Base-by-base conservation (phyloP, 2,888 invertebrate species). In the Pherbina coryleti region DNA sequence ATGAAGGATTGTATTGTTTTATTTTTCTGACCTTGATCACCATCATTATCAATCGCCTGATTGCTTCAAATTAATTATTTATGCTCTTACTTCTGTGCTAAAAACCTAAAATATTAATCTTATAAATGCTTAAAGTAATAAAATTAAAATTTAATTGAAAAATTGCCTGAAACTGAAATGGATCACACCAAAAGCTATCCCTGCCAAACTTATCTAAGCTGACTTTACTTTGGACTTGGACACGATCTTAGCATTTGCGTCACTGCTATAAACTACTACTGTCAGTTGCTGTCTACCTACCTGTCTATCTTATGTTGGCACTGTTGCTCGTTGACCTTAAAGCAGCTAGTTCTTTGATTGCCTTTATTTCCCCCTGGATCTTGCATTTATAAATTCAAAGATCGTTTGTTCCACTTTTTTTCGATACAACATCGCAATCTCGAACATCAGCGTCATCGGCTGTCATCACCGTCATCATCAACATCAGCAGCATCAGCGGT, bases 291-390 rank as follows among this genome's bases (percentile, higher is more conserved):
- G 44, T 44, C 44, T 44, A 28, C 22, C 60, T 60, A 28, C 17
- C 31, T 14, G 17, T n/a, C 64, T 64, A 37, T 9, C 64, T 19
- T n/a, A 37, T 19, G 37, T 17, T 28, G 71, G 53, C 44, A 72
- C 37, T 37, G 72, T 57, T 72, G 72, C 72, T 57, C 72, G 37
- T 72, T 72, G 72, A 72, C 72, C 72, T 72, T 72, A 72, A 37
- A 72, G 57, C 44, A 22, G 22, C 19, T 55, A 55, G 22, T 19
- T 55, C 55, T 55, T n/a, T 55, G 55, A 55, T n/a, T 55, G 55
- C 19, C 19, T 55, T 55, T 19, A 7, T 22, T n/a, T 1, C 55
- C 22, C 5, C 19, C 55, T 55, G 19, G 9, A 19, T 55, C 19
- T 55, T 55, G n/a, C 22, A 55, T 19, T 55, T 55, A 1, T 17